phyloP scores from a whole-genome alignment of 2,888 invertebrate species.

The Tenthredo scrophulariae region DNA sequence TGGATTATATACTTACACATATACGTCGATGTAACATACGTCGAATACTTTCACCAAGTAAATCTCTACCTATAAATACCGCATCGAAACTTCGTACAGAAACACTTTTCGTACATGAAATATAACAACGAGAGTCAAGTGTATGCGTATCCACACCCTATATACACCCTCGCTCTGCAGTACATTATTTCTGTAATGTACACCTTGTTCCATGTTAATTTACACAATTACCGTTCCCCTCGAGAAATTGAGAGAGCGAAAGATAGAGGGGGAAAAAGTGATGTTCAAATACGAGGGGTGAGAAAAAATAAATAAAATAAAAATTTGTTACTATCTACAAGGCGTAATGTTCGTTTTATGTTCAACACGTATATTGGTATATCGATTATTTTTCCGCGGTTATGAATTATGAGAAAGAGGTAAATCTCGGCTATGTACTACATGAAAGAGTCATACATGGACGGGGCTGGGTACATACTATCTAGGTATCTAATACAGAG shows the following conservation, averaged over 20 bases:
- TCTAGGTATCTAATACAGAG: slow-evolving; percentile 43
- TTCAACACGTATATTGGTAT: background rate
- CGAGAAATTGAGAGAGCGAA: background rate
- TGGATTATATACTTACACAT: slow-evolving; percentile 39
- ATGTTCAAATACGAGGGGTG: background rate
- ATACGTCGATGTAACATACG: background rate
- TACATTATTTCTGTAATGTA: background rate
- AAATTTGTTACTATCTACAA: background rate
- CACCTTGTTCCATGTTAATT: slow-evolving; percentile 6
- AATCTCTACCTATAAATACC: background rate
- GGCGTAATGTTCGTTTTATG: background rate
- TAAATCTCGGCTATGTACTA: background rate
- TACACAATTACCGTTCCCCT: background rate
- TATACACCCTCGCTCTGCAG: background rate
- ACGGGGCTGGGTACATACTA: background rate
- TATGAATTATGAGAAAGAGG: background rate
- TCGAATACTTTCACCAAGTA: slow-evolving; percentile 3
- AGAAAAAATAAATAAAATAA: background rate
- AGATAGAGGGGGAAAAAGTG: background rate
- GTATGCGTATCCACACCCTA: background rate
- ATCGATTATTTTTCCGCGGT: background rate
- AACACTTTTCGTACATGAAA: background rate
- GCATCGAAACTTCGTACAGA: background rate
- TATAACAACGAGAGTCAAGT: background rate
- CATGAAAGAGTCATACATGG: background rate